Evolutionary conservation across 2,113 vertebrate species (phyloP), one percentile per base, ranked within the genome.

Genomic region (Brachyistius frenatus): DNA sequence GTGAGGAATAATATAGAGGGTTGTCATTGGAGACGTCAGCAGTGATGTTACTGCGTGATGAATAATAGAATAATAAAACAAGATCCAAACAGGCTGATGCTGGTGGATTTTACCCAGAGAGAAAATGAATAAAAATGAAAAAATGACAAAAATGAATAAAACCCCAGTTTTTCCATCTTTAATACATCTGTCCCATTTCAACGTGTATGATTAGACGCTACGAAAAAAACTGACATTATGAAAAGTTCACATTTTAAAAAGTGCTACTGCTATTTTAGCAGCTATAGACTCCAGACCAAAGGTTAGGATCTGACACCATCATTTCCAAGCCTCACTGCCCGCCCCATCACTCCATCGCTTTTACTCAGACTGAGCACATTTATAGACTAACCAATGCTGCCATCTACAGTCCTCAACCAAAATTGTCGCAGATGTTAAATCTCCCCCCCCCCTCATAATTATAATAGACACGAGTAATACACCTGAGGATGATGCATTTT

Each of bases 381-480:
- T 60, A 13, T 52, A 76, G 33, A 54, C 53, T 84, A 67, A 75
- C 75, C 87, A 81, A 90, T 90, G 73, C 77, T 86, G 91, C 93
- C 93, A 89, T 80, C 93, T 93, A 91, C 79, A 83, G 92, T 77
- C 74, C 30, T 49, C 8, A 44, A 14, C 1, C 1, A 7, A 85
- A 76, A 84, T 13, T 86, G 75, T 66, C 7, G 0, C 3, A 9
- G 1, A 30, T 0, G 8, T 35, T 74, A 31, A 31, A 35, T 79
- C 50, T 0, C 16, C 30, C 37, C 32, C 2, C 4, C 56, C 7
- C 37, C 3, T 32, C 41, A 7, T 23, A 55, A 30, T 39, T 31
- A 33, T 11, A 50, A n/a, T 9, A 33, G 2, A 53, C 4, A 14
- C 9, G 7, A 41, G 11, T 35, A 57, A 41, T 37, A 55, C 55